Conservation (phyloP, 1,140 invertebrate species). For the Heliconius hermathena region DNA sequence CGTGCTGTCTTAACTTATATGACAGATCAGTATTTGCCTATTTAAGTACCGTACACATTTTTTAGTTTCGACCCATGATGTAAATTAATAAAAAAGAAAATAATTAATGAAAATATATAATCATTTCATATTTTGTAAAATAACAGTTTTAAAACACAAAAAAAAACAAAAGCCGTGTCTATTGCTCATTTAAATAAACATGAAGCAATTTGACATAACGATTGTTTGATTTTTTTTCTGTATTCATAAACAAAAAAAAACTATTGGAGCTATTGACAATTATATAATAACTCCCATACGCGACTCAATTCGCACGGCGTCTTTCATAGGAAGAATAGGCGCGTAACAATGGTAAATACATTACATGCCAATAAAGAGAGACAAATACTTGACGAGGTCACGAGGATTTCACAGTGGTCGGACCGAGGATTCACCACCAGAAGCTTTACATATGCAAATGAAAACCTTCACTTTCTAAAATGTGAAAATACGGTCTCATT, state of each 20-base stretch:
- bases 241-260: slow-evolving; percentile 15
- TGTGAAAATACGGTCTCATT: slow-evolving; percentile 56
- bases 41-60: no score
- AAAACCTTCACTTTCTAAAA: slow-evolving; percentile 78
- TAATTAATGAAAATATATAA: neutral
- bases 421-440: neutral
- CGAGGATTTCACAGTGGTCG: slow-evolving; percentile 50
- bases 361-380: slow-evolving; percentile 11
- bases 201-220: neutral
- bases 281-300: slow-evolving; percentile 18
- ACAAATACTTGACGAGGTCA: slow-evolving; percentile 43
- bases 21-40: no score
- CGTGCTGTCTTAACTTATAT: no score
- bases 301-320: slow-evolving; percentile 24
- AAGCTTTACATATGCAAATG: slow-evolving; percentile 63
- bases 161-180: neutral
- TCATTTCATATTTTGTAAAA: neutral
- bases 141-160: no score
- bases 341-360: slow-evolving; percentile 18
- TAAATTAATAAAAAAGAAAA: no score
- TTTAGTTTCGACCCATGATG: no score
- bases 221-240: slow-evolving; percentile 11
- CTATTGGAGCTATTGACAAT: slow-evolving; percentile 29
- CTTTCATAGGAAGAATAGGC: slow-evolving; percentile 19
- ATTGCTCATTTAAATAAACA: neutral